Percentiles rank a stretch among this genome's conserved stretches.
Evolutionary conservation across 2,888 invertebrate species (phyloP).

Genomic region (Lasiommata megera): DNA sequence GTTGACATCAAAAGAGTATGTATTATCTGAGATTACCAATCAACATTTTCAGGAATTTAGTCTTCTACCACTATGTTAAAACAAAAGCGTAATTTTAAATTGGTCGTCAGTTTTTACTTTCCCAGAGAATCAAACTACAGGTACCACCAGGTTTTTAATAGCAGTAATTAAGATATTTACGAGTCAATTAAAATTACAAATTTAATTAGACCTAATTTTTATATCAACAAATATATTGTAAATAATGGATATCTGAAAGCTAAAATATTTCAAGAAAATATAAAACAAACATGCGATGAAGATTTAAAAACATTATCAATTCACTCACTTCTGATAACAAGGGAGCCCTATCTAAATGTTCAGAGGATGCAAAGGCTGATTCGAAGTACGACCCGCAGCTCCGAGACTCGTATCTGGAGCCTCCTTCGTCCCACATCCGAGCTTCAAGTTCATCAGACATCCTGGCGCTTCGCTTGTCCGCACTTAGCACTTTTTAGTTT

Average conservation of each 20-base stretch:
- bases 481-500: conserved; percentile 20
- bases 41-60: too few species aligned
- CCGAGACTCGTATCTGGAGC: conserved; percentile 62
- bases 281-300: conserved; percentile 13
- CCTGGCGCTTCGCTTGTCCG: conserved; percentile 53
- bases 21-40: too few species aligned
- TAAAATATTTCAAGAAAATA: background rate
- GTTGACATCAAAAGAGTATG: too few species aligned
- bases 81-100: too few species aligned
- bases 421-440: conserved; percentile 75
- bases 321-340: conserved; percentile 67
- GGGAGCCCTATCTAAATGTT: conserved; percentile 70
- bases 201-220: too few species aligned
- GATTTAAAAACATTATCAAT: conserved; percentile 23
- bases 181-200: too few species aligned
- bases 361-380: conserved; percentile 70
- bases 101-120: too few species aligned
- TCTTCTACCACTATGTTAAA: too few species aligned
- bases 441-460: conserved; percentile 78
- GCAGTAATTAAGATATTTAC: too few species aligned
- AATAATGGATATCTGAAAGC: background rate
- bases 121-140: too few species aligned
- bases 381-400: conserved; percentile 64
- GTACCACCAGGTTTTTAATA: too few species aligned
- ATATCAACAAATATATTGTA: too few species aligned